A percentile compares a stretch with the other conserved stretches of the same genome.
Conservation (phyloP, 2,797 vertebrate species). For the Orientallactaga sibirica region DNA sequence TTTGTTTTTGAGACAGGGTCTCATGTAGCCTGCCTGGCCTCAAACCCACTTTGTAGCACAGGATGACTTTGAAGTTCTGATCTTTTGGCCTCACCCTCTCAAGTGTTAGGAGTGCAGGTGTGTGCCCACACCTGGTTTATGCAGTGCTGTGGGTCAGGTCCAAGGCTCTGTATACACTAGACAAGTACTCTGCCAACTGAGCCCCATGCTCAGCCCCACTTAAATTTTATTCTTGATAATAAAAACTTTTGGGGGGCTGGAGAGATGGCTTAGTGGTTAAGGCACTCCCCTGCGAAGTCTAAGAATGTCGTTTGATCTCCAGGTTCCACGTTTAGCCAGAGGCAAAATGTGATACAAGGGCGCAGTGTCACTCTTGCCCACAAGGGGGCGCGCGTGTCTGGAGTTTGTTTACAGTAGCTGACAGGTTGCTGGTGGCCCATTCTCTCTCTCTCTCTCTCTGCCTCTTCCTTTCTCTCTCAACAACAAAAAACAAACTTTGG, state of each 20-base stretch:
- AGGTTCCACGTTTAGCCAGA: no score
- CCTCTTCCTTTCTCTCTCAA: no score
- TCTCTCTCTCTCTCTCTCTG: no score
- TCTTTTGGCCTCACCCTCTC: not conserved
- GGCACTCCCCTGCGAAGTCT: no score
- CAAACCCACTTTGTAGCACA: not conserved
- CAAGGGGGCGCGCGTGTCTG: no score
- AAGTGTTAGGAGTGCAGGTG: not conserved
- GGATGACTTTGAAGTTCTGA: not conserved
- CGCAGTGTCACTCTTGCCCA: no score
- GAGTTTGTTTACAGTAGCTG: no score
- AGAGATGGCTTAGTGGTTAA: no score
- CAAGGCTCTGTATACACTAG: not conserved
- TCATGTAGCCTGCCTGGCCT: not conserved
- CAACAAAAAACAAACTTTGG: no score
- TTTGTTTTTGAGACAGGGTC: not conserved
- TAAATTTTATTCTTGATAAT: constrained; percentile 30
- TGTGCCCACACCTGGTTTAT: not conserved
- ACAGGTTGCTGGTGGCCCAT: no score
- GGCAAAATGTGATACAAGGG: no score
- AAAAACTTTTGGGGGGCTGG: not conserved
- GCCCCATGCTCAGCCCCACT: not conserved
- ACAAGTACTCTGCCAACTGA: not conserved
- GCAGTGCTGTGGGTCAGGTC: not conserved
- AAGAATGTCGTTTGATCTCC: no score